phyloP scores from a whole-genome alignment of 2,888 invertebrate species.

The Ceratothoa steindachneri region DNA sequence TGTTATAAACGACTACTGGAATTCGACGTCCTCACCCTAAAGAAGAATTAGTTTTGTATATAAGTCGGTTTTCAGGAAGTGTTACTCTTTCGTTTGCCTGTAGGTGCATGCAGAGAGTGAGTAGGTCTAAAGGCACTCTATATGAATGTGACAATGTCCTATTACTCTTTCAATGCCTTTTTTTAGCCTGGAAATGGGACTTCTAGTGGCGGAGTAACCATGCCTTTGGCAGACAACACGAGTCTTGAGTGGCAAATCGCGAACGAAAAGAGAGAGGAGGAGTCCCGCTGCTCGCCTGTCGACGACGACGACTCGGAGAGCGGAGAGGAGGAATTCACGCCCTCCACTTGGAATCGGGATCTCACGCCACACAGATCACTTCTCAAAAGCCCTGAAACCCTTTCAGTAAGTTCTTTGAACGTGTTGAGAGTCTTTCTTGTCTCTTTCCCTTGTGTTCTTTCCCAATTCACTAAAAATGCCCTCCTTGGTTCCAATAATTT shows the following conservation, averaged over 20 bases:
- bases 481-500: too few relatives aligned
- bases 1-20: too few relatives aligned
- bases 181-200: not conserved
- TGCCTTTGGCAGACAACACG: not conserved
- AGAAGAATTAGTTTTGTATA: too few relatives aligned
- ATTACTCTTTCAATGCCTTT: slow-evolving; percentile 1
- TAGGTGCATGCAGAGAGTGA: too few relatives aligned
- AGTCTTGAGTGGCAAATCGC: not conserved
- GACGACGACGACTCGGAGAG: slow-evolving; percentile 50
- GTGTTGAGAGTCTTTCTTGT: not conserved
- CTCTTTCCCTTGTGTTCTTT: too few relatives aligned
- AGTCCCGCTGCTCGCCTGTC: not conserved
- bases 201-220: not conserved
- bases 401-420: slow-evolving; percentile 55
- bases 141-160: too few relatives aligned
- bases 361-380: slow-evolving; percentile 72
- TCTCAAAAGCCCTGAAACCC: slow-evolving; percentile 62
- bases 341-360: slow-evolving; percentile 75
- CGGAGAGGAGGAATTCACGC: slow-evolving; percentile 64
- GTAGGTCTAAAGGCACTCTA: too few relatives aligned
- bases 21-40: too few relatives aligned
- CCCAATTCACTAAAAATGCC: too few relatives aligned
- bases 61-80: too few relatives aligned
- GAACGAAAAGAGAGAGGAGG: not conserved
- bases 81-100: too few relatives aligned